These are phyloP conservation scores for Athene noctua DNA, from an alignment of 2,113 vertebrate genomes.

Conservation along the genomic window DNA sequence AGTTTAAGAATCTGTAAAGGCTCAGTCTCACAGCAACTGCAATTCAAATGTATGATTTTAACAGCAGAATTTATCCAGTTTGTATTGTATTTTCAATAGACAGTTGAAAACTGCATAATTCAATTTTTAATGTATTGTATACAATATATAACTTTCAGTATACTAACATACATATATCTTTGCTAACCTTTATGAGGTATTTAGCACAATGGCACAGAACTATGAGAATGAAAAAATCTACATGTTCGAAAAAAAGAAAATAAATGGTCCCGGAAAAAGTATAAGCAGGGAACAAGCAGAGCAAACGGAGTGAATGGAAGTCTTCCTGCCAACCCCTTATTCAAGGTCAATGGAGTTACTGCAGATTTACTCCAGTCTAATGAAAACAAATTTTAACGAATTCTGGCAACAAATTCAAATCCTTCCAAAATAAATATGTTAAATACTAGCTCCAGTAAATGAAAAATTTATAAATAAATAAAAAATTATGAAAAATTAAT, in stretches of 20 bases:
- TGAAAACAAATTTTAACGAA: background rate
- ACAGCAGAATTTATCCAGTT: background rate
- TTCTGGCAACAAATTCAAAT: background rate
- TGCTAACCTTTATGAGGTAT: background rate
- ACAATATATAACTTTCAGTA: background rate
- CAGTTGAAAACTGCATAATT: background rate
- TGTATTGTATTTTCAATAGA: background rate
- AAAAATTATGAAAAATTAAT: background rate
- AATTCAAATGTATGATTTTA: background rate
- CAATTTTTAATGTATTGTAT: background rate
- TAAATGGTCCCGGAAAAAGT: background rate
- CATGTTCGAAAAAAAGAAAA: accelerated
- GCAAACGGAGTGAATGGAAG: background rate
- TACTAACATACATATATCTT: background rate
- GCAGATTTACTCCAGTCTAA: background rate
- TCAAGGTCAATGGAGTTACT: background rate
- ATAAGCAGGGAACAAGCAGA: background rate
- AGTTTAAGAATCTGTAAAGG: conserved; percentile 18
- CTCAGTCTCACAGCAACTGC: background rate
- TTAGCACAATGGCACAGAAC: background rate
- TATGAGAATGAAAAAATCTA: background rate
- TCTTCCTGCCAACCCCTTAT: background rate
- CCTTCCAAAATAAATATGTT: background rate
- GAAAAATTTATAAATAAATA: background rate
- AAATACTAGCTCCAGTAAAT: background rate